These are phyloP conservation scores for Lasioglossum marginatum DNA, from an alignment of 2,888 invertebrate species.

Conservation along the genomic window DNA sequence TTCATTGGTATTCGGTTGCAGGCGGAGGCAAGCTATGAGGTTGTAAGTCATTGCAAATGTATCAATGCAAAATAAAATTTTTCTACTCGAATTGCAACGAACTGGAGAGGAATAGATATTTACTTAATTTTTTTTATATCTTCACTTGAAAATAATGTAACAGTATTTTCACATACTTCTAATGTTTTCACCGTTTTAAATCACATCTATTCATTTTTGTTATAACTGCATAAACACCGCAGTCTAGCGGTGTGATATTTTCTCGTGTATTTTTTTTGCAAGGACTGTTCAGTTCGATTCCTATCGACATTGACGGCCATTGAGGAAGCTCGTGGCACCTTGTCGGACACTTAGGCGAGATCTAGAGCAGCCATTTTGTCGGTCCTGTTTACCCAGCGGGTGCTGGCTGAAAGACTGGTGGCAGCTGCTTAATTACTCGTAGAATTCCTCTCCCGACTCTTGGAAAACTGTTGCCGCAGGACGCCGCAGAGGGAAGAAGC, in stretches of 20 bases:
- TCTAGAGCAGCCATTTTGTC: background rate
- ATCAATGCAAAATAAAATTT: no score
- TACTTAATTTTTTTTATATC: no score
- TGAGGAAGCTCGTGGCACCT: constrained; percentile 42
- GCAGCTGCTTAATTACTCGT: constrained; percentile 60
- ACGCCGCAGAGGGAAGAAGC: background rate
- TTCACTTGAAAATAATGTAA: no score
- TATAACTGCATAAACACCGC: no score
- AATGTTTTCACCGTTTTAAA: no score
- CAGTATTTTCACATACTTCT: no score
- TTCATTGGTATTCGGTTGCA: no score
- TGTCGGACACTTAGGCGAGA: background rate
- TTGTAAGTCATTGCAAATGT: no score
- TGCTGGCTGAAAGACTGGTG: constrained; percentile 34
- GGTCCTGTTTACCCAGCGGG: constrained; percentile 33
- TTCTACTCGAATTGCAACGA: no score
- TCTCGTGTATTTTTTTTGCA: background rate
- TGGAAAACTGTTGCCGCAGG: constrained; percentile 18
- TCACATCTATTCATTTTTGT: no score
- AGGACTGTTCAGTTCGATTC: background rate
- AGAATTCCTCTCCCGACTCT: constrained; percentile 43
- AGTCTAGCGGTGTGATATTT: background rate
- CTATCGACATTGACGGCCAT: constrained; percentile 36
- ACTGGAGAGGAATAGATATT: no score
- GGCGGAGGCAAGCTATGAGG: no score